phyloP scores from a whole-genome alignment of 2,113 vertebrate genomes.

The Psammodynastes pulverulentus region DNA sequence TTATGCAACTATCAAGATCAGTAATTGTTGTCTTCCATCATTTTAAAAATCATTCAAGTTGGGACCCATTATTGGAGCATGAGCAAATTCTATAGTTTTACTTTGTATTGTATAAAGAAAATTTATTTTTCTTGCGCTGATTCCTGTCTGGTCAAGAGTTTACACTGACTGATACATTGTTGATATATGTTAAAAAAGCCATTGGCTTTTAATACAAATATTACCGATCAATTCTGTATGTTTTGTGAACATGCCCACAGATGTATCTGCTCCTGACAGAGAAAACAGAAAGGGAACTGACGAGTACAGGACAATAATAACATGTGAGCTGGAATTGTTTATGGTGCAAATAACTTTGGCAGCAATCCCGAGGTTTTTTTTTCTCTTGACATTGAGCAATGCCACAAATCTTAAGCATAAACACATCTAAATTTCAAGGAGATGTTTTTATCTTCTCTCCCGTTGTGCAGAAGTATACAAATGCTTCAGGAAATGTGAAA shows the following conservation, averaged over 20 bases:
- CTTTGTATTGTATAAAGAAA: neutral
- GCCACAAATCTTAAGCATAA: constrained; percentile 13
- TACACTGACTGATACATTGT: neutral
- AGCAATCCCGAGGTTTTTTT: neutral
- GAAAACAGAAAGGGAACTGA: constrained; percentile 19
- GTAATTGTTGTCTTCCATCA: neutral
- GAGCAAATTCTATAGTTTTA: neutral
- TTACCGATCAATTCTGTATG: neutral
- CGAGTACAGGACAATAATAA: neutral
- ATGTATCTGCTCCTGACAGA: neutral
- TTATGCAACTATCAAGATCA: neutral
- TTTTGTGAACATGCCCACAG: neutral
- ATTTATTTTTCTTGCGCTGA: neutral
- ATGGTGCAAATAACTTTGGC: neutral
- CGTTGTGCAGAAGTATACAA: neutral
- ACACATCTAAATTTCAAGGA: neutral
- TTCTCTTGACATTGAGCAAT: neutral
- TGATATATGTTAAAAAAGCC: neutral
- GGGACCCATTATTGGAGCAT: neutral
- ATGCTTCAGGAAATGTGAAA: constrained; percentile 25
- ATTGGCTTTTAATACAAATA: neutral
- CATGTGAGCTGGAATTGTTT: neutral
- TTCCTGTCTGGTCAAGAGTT: neutral
- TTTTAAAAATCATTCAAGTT: neutral
- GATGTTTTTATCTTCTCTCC: constrained; percentile 11